A percentile compares a stretch with the other conserved stretches of the same genome.
These are phyloP conservation scores for Austrofundulus limnaeus DNA, from an alignment of 2,113 vertebrate genomes.

Conservation along the genomic window DNA sequence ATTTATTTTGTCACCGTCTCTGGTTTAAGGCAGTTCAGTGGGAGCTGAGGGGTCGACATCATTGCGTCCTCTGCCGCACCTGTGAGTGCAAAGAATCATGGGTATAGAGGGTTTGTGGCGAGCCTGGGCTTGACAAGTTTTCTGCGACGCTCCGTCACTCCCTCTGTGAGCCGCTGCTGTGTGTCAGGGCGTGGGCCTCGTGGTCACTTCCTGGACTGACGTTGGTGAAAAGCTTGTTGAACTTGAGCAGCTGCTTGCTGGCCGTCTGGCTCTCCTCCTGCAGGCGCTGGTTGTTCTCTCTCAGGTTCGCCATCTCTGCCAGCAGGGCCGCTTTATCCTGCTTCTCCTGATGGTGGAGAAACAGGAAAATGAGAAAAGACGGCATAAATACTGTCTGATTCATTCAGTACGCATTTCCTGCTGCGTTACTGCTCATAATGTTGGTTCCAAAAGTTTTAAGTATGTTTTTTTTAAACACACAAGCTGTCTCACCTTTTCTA, in stretches of 20 bases:
- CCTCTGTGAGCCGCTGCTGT: slow-evolving; percentile 40
- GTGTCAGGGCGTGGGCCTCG: slow-evolving; percentile 28
- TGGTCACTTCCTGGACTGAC: slow-evolving; percentile 54
- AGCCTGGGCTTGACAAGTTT: neutral
- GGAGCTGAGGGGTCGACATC: slow-evolving; percentile 33
- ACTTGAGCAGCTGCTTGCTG: slow-evolving; percentile 89
- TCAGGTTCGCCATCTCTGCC: slow-evolving; percentile 87
- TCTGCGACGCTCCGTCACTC: slow-evolving; percentile 55
- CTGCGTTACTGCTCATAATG: too few relatives aligned
- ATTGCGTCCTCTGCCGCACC: slow-evolving; percentile 21
- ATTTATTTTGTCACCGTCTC: slow-evolving; percentile 17
- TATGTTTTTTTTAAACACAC: too few relatives aligned
- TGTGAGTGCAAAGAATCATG: slow-evolving; percentile 45
- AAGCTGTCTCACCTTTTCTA: slow-evolving; percentile 86
- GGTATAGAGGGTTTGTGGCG: slow-evolving; percentile 8
- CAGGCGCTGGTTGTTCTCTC: slow-evolving; percentile 90
- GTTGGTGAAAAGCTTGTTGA: slow-evolving; percentile 82
- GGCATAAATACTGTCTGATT: neutral
- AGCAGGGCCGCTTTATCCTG: slow-evolving; percentile 89
- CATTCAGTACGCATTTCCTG: neutral
- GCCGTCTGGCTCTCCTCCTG: slow-evolving; percentile 87
- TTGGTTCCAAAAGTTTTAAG: too few relatives aligned
- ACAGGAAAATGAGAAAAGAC: neutral
- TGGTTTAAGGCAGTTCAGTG: slow-evolving; percentile 70
- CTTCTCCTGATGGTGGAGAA: slow-evolving; percentile 83